These are phyloP conservation scores for Astur gentilis DNA, from an alignment of 2,113 vertebrate genomes.

Conservation along the genomic window DNA sequence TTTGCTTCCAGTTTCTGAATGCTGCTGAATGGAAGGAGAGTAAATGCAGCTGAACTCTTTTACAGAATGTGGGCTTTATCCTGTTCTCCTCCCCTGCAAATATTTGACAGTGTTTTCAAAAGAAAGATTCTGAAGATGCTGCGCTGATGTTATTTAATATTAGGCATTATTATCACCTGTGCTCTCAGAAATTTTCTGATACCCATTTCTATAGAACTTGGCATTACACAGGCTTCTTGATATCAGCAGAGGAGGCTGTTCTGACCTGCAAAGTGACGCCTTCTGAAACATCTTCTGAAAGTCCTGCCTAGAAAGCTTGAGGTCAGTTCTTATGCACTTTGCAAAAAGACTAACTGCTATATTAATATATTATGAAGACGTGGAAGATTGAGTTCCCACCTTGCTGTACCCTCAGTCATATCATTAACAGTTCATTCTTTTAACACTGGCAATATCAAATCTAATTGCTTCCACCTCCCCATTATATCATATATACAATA, in stretches of 20 bases:
- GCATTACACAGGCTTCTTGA: background rate
- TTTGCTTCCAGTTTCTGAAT: background rate
- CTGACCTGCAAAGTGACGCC: background rate
- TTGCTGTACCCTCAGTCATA: background rate
- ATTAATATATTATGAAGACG: background rate
- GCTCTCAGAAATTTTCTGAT: background rate
- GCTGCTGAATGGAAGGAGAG: background rate
- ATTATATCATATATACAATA: background rate
- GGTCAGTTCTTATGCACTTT: background rate
- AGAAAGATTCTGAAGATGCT: background rate
- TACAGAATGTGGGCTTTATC: background rate
- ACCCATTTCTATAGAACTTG: background rate
- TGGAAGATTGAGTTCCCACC: background rate
- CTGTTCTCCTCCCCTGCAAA: background rate
- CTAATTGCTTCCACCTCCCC: background rate
- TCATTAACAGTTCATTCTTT: background rate
- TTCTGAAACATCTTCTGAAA: background rate
- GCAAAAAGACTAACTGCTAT: background rate
- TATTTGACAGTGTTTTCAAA: background rate
- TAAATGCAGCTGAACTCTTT: background rate
- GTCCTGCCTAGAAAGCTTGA: background rate
- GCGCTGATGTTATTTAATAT: background rate
- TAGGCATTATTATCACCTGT: background rate
- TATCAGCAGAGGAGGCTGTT: background rate
- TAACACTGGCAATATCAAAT: background rate